These are phyloP conservation scores for Megastigmus dorsalis DNA, from an alignment of 2,888 invertebrate genomes.

Conservation along the genomic window DNA sequence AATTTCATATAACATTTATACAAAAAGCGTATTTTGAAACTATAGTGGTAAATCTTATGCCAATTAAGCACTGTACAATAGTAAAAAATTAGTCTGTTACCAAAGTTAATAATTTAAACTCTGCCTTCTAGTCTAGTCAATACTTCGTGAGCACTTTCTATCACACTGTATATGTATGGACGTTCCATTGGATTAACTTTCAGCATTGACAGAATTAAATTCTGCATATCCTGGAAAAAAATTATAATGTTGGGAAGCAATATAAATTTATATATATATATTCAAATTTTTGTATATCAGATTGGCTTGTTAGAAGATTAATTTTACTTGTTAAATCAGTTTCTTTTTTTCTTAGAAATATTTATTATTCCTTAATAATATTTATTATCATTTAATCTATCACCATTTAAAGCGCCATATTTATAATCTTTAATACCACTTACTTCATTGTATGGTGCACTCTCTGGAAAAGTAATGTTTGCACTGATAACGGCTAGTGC, in stretches of 20 bases:
- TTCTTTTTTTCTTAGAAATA: not conserved
- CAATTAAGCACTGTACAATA: conserved; percentile 21
- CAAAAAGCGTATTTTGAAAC: conserved; percentile 17
- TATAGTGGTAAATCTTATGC: conserved; percentile 18
- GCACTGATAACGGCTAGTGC: conserved; percentile 89
- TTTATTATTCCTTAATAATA: no score
- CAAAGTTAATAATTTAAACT: conserved; percentile 71
- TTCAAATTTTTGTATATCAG: no score
- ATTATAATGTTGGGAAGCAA: conserved; percentile 6
- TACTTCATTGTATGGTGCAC: conserved; percentile 80
- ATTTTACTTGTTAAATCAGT: not conserved
- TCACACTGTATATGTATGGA: conserved; percentile 84
- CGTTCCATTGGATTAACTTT: conserved; percentile 85
- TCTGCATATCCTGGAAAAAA: conserved; percentile 80
- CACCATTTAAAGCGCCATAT: conserved; percentile 14
- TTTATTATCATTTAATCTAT: no score
- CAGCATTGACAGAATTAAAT: conserved; percentile 82
- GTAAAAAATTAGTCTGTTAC: conserved; percentile 18
- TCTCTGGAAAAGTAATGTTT: conserved; percentile 82
- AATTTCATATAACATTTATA: conserved; percentile 33
- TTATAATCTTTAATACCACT: conserved; percentile 47
- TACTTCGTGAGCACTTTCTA: conserved; percentile 79
- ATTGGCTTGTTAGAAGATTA: not conserved
- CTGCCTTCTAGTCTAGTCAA: conserved; percentile 78
- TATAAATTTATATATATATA: not conserved